A percentile compares a stretch with the other conserved stretches of the same genome.
Conservation (phyloP, 30 jellyfish, hydroid and myxozoan species). For the Aurelia sp. region DNA sequence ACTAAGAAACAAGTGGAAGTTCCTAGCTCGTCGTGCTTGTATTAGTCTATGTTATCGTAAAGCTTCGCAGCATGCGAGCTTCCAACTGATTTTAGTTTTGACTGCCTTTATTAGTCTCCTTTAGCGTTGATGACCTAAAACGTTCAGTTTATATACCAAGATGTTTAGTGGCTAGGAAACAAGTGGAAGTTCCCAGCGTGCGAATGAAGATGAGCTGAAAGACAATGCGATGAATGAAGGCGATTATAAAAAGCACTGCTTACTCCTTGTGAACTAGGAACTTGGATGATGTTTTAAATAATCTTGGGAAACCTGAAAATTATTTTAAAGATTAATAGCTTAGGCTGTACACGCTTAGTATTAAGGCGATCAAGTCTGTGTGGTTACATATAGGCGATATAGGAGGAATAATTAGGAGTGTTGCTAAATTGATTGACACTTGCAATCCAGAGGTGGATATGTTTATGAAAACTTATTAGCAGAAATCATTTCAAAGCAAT, state of each 20-base stretch:
- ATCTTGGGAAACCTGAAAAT: slow-evolving; percentile 71
- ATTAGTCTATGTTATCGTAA: too few species aligned
- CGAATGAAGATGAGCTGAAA: slow-evolving; percentile 15
- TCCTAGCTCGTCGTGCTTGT: too few species aligned
- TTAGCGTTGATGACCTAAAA: too few species aligned
- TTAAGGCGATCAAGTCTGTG: slow-evolving; percentile 69
- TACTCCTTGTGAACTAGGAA: slow-evolving; percentile 3
- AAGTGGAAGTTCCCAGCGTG: slow-evolving; percentile 39
- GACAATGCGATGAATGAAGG: slow-evolving; percentile 46
- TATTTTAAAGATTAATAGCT: slow-evolving; percentile 57
- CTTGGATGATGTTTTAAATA: slow-evolving; percentile 34
- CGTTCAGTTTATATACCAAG: too few species aligned
- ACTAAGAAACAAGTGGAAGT: too few species aligned
- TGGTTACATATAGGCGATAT: slow-evolving; percentile 51
- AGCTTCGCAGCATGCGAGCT: too few species aligned
- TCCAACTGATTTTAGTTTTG: too few species aligned
- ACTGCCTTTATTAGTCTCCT: too few species aligned
- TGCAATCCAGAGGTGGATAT: slow-evolving; percentile 55
- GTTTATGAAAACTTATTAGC: slow-evolving; percentile 58
- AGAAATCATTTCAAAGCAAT: slow-evolving; percentile 53
- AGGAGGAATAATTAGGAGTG: slow-evolving; percentile 62
- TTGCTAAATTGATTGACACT: slow-evolving; percentile 48
- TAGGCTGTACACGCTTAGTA: slow-evolving; percentile 56
- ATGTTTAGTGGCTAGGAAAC: slow-evolving; percentile 35
- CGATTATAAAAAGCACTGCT: slow-evolving; percentile 41